Conservation (phyloP, 2,113 vertebrate genomes). For the Sterrhoptilus dennistouni region DNA sequence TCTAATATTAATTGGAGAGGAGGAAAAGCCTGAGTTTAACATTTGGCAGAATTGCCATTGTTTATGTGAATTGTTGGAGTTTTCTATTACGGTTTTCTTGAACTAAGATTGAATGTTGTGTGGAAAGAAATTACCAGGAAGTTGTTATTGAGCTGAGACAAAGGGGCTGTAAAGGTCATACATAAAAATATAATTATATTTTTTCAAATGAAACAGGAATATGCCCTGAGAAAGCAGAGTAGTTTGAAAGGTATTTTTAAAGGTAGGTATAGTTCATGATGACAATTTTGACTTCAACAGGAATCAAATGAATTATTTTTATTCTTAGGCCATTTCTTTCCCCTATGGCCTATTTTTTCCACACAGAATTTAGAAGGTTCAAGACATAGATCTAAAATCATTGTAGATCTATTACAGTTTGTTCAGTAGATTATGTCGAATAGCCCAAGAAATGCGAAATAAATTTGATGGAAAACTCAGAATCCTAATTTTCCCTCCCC, state of each 20-base stretch:
- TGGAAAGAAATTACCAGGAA: conserved; percentile 64
- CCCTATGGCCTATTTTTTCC: conserved; percentile 5
- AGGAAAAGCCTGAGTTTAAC: not conserved
- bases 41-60: conserved; percentile 22
- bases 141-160: conserved; percentile 65
- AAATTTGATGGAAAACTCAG: not conserved
- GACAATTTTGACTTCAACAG: conserved; percentile 48
- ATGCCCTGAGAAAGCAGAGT: conserved; percentile 41
- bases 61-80: not conserved
- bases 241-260: conserved; percentile 25
- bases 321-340: conserved; percentile 25
- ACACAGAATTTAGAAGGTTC: conserved; percentile 4
- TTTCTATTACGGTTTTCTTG: conserved; percentile 49
- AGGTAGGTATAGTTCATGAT: not conserved
- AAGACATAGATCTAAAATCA: not conserved
- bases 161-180: conserved; percentile 66
- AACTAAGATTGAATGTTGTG: conserved; percentile 43
- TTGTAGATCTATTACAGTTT: not conserved
- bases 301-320: conserved; percentile 46
- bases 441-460: not conserved
- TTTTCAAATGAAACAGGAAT: conserved; percentile 42
- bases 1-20: conserved; percentile 8
- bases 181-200: conserved; percentile 57
- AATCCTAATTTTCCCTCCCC: not conserved
- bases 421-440: not conserved